Percentiles rank a stretch among this genome's conserved stretches.
Evolutionary conservation across 2,797 vertebrate species (phyloP).

Genomic region (Pogoniulus pusillus): DNA sequence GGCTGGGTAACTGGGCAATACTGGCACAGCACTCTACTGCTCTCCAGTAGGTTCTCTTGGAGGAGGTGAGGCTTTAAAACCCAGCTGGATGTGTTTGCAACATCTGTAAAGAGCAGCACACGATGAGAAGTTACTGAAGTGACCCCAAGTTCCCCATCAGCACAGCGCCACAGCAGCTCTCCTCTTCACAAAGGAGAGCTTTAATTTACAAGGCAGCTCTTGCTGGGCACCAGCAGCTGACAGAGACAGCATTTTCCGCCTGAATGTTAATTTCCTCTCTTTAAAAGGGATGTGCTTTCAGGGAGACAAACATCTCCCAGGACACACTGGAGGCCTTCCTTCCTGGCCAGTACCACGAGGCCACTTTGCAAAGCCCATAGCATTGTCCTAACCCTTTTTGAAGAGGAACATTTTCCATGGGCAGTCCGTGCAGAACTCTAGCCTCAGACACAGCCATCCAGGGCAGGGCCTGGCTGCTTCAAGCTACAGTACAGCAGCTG

Average conservation of each 20-base stretch:
- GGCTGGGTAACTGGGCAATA: constrained; percentile 35
- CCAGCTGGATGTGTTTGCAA: constrained; percentile 1
- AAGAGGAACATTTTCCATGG: neutral
- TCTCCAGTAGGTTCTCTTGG: constrained; percentile 20
- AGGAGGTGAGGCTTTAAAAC: constrained; percentile 37
- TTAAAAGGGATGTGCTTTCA: constrained; percentile 21
- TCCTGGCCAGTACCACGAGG: constrained; percentile 11
- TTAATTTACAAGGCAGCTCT: constrained; percentile 33
- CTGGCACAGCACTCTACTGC: neutral
- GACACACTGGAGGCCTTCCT: constrained; percentile 13
- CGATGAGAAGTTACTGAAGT: neutral
- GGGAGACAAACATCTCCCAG: constrained; percentile 37
- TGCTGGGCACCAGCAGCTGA: neutral
- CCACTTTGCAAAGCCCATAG: neutral
- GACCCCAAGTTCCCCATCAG: neutral
- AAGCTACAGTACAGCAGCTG: neutral
- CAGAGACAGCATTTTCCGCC: neutral
- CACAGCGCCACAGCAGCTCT: neutral
- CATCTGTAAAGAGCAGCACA: constrained; percentile 18
- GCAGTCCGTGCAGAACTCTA: neutral
- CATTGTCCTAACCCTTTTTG: neutral
- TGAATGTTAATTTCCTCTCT: constrained; percentile 39
- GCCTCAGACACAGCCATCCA: neutral
- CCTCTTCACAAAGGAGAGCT: constrained; percentile 27
- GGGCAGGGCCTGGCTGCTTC: neutral